phyloP scores from a whole-genome alignment of 2,888 invertebrate genomes.

The Hartigia nigra region DNA sequence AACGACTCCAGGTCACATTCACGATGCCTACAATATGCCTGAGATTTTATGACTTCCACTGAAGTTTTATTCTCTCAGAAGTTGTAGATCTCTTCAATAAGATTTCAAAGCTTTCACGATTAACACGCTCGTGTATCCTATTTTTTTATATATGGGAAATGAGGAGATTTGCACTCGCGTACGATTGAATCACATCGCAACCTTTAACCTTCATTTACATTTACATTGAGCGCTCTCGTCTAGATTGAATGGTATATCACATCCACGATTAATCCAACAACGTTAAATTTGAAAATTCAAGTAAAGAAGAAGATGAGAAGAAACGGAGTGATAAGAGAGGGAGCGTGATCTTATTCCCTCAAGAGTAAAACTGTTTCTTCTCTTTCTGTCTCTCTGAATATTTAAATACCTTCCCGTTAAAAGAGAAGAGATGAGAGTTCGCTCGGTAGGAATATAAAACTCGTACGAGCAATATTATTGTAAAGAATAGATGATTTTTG shows the following conservation, averaged over 20 bases:
- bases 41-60: not conserved
- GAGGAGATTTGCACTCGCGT: not conserved
- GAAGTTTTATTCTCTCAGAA: not conserved
- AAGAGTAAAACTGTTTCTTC: not conserved
- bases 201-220: conserved; percentile 45
- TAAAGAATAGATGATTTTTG: not conserved
- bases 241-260: not conserved
- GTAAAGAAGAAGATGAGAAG: not conserved
- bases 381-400: not conserved
- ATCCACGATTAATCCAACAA: not conserved
- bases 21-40: not conserved
- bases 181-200: conserved; percentile 15
- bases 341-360: not conserved
- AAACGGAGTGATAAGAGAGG: not conserved
- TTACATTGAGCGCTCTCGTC: conserved; percentile 2
- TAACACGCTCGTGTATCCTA: not conserved
- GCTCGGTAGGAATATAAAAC: not conserved
- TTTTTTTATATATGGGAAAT: not conserved
- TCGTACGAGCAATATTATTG: not conserved
- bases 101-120: not conserved
- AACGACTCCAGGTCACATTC: not conserved
- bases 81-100: not conserved
- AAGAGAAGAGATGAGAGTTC: not conserved
- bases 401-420: not conserved
- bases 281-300: not conserved